These are phyloP conservation scores for Odontomachus brunneus DNA, from an alignment of 1,140 invertebrate species.

Conservation along the genomic window DNA sequence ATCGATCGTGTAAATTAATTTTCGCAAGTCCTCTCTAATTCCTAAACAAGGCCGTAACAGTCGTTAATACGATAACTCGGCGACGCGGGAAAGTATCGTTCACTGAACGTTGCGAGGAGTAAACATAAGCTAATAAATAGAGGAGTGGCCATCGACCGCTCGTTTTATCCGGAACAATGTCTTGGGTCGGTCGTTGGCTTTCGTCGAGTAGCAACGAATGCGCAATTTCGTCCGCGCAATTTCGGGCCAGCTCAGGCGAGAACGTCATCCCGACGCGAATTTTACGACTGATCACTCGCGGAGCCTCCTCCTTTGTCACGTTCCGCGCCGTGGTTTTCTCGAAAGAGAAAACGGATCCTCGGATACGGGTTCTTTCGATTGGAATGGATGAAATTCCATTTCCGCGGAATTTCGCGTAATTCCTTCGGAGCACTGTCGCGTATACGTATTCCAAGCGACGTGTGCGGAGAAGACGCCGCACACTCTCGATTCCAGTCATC, in stretches of 20 bases:
- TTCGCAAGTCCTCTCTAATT: no score
- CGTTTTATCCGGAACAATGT: slow-evolving; percentile 37
- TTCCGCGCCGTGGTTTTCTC: slow-evolving; percentile 35
- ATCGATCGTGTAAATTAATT: no score
- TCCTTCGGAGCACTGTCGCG: slow-evolving; percentile 40
- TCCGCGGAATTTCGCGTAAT: slow-evolving; percentile 56
- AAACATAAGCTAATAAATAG: slow-evolving; percentile 26
- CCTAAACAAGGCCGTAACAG: no score
- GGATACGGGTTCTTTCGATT: slow-evolving; percentile 51
- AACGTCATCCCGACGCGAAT: slow-evolving; percentile 60
- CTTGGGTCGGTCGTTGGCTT: slow-evolving; percentile 19
- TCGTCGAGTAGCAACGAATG: slow-evolving; percentile 35
- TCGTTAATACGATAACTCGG: neutral
- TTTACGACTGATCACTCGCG: slow-evolving; percentile 70
- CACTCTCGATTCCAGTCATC: slow-evolving; percentile 26
- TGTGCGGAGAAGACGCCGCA: neutral
- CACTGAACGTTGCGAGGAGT: neutral
- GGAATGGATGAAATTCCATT: slow-evolving; percentile 60
- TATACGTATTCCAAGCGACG: slow-evolving; percentile 11
- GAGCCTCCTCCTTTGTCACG: slow-evolving; percentile 53
- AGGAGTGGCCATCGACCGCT: neutral
- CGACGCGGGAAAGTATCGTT: neutral
- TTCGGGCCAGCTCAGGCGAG: slow-evolving; percentile 43
- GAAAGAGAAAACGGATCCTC: slow-evolving; percentile 57
- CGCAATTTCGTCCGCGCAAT: slow-evolving; percentile 68